phyloP scores from a whole-genome alignment of 2,797 vertebrate species.

The Hozukius guyotensis region DNA sequence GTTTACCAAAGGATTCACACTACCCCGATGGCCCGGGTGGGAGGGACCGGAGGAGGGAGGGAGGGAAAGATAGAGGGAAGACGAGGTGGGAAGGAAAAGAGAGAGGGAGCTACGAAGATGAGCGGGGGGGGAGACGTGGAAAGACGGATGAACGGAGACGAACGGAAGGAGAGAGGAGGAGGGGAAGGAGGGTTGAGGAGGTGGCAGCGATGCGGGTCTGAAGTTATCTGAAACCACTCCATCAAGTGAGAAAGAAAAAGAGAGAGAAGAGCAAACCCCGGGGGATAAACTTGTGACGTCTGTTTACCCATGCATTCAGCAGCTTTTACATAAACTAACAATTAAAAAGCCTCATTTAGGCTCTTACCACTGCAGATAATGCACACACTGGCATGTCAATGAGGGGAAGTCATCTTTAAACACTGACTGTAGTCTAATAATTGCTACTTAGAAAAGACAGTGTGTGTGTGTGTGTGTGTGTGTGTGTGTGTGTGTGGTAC shows the following conservation, averaged over 20 bases:
- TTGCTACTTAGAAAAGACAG: neutral
- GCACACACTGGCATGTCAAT: conserved; percentile 44
- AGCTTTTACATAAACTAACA: conserved; percentile 73
- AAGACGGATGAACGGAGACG: conserved; percentile 2
- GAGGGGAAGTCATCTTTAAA: conserved; percentile 37
- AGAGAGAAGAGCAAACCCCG: conserved; percentile 27
- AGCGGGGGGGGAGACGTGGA: neutral
- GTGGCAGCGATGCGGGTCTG: conserved; percentile 38
- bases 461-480: neutral
- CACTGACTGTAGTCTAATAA: conserved; percentile 27
- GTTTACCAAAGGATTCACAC: conserved; percentile 70
- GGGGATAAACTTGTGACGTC: conserved; percentile 54
- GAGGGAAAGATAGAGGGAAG: neutral
- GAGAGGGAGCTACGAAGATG: conserved; percentile 5
- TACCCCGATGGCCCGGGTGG: conserved; percentile 56
- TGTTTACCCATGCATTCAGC: conserved; percentile 61
- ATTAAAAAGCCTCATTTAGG: conserved; percentile 68
- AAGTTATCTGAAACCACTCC: conserved; percentile 57
- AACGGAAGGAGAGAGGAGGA: conserved; percentile 1
- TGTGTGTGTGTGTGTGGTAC: neutral
- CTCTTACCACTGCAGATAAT: conserved; percentile 47
- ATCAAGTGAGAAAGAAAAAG: conserved; percentile 20
- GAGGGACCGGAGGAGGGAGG: conserved; percentile 30
- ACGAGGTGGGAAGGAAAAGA: neutral
- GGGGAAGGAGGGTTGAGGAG: conserved; percentile 8